A percentile compares a stretch with the other conserved stretches of the same genome.
Conservation (phyloP, 2,888 invertebrate species). For the Eustalomyia histrio region DNA sequence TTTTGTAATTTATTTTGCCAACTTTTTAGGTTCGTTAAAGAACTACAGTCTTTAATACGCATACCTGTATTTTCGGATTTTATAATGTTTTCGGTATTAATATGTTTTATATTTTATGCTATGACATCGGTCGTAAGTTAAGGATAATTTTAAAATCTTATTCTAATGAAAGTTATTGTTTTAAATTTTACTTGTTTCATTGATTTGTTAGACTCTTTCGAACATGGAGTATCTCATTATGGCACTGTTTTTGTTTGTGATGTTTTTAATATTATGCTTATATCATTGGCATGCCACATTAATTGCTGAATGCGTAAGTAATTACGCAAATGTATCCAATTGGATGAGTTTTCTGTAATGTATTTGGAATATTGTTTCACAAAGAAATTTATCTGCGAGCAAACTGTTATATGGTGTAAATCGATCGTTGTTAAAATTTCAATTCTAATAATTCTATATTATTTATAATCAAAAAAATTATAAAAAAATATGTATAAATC, state of each 20-base stretch:
- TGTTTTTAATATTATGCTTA: slow-evolving; percentile 71
- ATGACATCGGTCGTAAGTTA: slow-evolving; percentile 70
- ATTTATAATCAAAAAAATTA: too few species aligned
- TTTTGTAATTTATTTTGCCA: not conserved
- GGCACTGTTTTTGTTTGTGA: slow-evolving; percentile 71
- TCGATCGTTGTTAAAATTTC: too few species aligned
- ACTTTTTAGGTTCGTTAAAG: slow-evolving; percentile 62
- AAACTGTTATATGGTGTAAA: too few species aligned
- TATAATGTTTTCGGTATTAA: slow-evolving; percentile 73
- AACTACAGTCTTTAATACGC: slow-evolving; percentile 69
- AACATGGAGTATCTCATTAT: slow-evolving; percentile 73
- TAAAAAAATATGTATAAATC: too few species aligned
- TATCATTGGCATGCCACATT: slow-evolving; percentile 76
- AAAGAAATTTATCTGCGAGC: too few species aligned
- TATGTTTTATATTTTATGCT: slow-evolving; percentile 74
- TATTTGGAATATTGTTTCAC: too few species aligned
- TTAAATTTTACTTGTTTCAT: not conserved
- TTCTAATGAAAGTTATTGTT: too few species aligned
- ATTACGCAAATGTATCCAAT: too few species aligned
- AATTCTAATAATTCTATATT: too few species aligned
- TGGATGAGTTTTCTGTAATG: too few species aligned
- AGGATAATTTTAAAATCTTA: too few species aligned
- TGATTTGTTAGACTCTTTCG: slow-evolving; percentile 65
- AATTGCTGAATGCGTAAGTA: slow-evolving; percentile 70
- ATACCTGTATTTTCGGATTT: slow-evolving; percentile 74